Evolutionary conservation across 2,113 vertebrate species (phyloP).

Genomic region (Pantherophis guttatus): DNA sequence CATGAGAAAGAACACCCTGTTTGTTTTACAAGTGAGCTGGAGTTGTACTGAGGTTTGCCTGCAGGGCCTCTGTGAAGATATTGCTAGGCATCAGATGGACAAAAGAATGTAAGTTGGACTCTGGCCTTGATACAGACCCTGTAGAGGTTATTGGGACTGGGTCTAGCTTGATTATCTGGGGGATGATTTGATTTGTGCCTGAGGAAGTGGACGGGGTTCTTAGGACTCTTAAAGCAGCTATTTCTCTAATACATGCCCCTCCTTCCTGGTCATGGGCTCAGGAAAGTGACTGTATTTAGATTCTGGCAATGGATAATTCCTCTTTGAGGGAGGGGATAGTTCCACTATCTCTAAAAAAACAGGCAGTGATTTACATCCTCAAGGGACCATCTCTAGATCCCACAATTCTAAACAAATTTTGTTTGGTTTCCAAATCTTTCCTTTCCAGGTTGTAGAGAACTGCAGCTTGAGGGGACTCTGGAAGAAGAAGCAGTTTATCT

Average conservation of each 20-base stretch:
- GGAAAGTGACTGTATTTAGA: background rate
- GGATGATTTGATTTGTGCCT: background rate
- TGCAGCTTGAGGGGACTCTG: background rate
- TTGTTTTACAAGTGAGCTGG: background rate
- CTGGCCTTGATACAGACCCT: background rate
- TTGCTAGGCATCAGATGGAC: background rate
- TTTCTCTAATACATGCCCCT: background rate
- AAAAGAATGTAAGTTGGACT: background rate
- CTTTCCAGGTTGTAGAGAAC: background rate
- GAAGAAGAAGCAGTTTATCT: background rate
- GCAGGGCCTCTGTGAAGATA: background rate
- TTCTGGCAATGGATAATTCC: background rate
- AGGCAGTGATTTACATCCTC: background rate
- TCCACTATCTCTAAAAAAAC: background rate
- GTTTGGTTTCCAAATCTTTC: background rate
- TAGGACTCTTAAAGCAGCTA: background rate
- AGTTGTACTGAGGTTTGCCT: background rate
- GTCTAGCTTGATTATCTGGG: background rate
- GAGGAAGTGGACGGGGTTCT: background rate
- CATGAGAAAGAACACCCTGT: background rate
- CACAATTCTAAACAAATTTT: background rate
- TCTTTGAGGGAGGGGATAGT: background rate
- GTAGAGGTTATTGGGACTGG: background rate
- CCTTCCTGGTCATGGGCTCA: background rate
- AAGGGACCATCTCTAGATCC: background rate